These are phyloP conservation scores for Antigone vipio DNA, from an alignment of 2,113 vertebrate species.

Conservation along the genomic window DNA sequence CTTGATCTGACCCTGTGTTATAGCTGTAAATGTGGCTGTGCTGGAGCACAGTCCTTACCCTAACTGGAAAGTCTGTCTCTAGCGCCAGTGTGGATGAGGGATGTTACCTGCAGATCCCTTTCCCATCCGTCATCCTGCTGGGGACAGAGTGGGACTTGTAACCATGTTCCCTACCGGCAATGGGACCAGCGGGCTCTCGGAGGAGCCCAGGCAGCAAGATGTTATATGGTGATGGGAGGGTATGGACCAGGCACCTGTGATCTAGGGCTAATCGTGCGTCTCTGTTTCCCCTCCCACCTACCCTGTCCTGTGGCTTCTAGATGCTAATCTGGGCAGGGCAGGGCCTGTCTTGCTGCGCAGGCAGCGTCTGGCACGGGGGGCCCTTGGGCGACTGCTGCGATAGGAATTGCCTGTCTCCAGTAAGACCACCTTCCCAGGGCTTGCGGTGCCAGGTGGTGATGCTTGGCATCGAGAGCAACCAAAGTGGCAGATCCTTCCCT, in stretches of 20 bases:
- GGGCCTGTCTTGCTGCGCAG: fast-evolving
- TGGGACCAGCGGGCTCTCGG: neutral
- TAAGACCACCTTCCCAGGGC: neutral
- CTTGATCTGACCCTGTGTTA: neutral
- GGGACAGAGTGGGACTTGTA: neutral
- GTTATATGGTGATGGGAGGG: neutral
- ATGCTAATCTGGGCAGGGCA: neutral
- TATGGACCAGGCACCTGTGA: neutral
- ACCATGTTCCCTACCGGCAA: neutral
- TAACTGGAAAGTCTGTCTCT: neutral
- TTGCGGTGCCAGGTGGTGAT: fast-evolving
- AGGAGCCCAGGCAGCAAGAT: neutral
- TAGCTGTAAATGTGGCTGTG: neutral
- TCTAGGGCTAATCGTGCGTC: neutral
- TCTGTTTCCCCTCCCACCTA: neutral
- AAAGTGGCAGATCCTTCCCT: neutral
- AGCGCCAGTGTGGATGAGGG: neutral
- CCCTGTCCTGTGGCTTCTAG: neutral
- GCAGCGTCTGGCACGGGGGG: fast-evolving
- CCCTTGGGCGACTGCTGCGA: neutral
- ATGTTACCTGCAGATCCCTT: neutral
- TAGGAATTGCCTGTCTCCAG: neutral
- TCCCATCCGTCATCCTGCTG: neutral
- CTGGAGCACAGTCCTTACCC: neutral
- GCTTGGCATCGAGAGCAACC: neutral